phyloP scores from a whole-genome alignment of 2,113 vertebrate species.

The Jacana jacana region DNA sequence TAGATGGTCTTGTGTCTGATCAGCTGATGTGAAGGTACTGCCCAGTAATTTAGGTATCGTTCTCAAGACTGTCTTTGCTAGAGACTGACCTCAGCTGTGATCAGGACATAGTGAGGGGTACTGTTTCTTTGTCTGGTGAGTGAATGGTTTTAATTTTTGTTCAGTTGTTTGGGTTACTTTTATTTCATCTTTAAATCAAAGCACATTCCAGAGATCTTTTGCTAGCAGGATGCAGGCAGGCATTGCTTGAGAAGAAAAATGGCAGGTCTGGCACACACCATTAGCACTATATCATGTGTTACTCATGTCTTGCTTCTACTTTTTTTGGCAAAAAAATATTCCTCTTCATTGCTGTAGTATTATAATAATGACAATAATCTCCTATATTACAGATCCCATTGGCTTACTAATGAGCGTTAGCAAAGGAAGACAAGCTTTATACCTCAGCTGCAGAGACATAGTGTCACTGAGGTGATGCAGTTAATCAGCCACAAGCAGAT shows the following conservation, averaged over 20 bases:
- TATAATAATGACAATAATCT: background rate
- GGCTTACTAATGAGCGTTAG: background rate
- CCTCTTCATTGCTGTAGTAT: background rate
- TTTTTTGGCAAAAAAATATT: background rate
- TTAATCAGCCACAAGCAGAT: background rate
- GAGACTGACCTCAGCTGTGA: background rate
- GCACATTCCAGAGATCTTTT: background rate
- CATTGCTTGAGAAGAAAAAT: background rate
- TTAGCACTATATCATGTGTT: background rate
- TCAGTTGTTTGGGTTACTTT: background rate
- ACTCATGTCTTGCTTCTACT: background rate
- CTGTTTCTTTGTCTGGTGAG: background rate
- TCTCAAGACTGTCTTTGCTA: background rate
- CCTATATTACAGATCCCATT: background rate
- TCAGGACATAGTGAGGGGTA: background rate
- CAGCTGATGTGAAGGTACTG: background rate
- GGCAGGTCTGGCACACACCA: background rate
- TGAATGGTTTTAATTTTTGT: background rate
- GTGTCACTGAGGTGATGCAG: background rate
- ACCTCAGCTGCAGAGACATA: background rate
- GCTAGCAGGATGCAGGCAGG: background rate
- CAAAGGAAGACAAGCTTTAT: background rate
- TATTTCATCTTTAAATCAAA: background rate
- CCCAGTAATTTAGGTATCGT: background rate
- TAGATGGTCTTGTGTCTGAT: background rate